Evolutionary conservation across 64 coral and sea anemone genomes (phyloP).

Genomic region (Actinia equina): DNA sequence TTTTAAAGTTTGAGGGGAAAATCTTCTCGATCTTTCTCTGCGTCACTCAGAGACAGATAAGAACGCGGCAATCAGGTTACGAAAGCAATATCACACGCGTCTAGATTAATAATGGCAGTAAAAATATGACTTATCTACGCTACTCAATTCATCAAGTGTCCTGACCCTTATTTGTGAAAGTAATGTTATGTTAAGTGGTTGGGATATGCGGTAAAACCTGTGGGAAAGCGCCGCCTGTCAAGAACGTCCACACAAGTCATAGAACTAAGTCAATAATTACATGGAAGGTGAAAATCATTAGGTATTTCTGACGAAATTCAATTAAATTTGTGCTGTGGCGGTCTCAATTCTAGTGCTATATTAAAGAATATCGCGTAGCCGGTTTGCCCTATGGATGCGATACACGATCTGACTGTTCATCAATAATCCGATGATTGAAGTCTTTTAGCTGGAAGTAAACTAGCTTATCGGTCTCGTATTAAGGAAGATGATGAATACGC

Average conservation of each 20-base stretch:
- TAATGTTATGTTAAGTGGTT: neutral
- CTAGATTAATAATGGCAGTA: neutral
- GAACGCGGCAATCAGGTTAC: neutral
- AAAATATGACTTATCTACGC: slow-evolving; percentile 1
- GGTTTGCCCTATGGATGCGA: neutral
- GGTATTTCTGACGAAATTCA: neutral
- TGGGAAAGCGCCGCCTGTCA: neutral
- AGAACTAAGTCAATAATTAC: neutral
- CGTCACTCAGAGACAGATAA: neutral
- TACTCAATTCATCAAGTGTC: neutral
- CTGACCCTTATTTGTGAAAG: slow-evolving; percentile 6
- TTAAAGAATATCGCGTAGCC: neutral
- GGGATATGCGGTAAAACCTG: neutral
- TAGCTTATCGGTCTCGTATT: neutral
- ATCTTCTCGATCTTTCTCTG: neutral
- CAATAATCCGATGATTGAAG: neutral
- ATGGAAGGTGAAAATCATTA: neutral
- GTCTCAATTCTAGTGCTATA: neutral
- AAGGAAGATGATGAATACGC: neutral
- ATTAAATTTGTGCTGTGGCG: neutral
- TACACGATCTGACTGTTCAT: neutral
- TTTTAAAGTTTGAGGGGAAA: neutral
- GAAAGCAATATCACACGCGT: neutral
- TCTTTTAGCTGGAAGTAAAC: neutral
- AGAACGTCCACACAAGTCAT: neutral